Base-by-base conservation (phyloP, 2,888 invertebrate species). In the Podabrus alpinus region DNA sequence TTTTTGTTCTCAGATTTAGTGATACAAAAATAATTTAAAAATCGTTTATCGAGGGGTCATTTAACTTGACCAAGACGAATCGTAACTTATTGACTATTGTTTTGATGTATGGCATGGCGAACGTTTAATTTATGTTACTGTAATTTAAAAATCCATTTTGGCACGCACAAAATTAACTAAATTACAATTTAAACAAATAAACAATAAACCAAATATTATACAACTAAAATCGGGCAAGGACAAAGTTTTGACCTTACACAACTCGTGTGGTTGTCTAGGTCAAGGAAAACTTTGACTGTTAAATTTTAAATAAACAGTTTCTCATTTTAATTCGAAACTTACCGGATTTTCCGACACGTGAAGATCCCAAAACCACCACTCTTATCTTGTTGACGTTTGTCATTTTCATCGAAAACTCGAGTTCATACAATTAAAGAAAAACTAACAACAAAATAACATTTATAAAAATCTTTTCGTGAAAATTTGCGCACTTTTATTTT, bases 321-420 rank as follows among this genome's bases (percentile, higher is more conserved):
- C 21, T 11, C 62, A 19, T 16, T 62, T 62, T 4, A n/a, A 62
- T 62, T 62, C 17, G 59, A 83, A 82, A 89, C 91, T 90, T 88
- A 94, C 94, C 94, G 88, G 94, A 93, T 89, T 94, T 94, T 85
- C 94, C 94, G 86, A 94, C 93, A 85, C 92, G 90, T 84, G 93
- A 90, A 86, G 93, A 92, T 85, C 94, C 94, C 86, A 94, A 89
- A 87, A 94, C 93, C 88, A 94, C 94, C 87, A 94, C 93, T 90
- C 92, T 91, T 88, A 94, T 94, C 87, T 92, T 92, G 89, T 92
- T 93, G 87, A 93, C 92, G 89, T 93, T 93, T 89, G 94, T 94
- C 93, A 94, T 93, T 59, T 75, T 72, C 16, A 69, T 15, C n/a
- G 61, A 64, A 19, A 64, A 19, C 16, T 64, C 19, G 62, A 13